phyloP scores from a whole-genome alignment of 2,888 invertebrate genomes.

The Dryomyza anilis region DNA sequence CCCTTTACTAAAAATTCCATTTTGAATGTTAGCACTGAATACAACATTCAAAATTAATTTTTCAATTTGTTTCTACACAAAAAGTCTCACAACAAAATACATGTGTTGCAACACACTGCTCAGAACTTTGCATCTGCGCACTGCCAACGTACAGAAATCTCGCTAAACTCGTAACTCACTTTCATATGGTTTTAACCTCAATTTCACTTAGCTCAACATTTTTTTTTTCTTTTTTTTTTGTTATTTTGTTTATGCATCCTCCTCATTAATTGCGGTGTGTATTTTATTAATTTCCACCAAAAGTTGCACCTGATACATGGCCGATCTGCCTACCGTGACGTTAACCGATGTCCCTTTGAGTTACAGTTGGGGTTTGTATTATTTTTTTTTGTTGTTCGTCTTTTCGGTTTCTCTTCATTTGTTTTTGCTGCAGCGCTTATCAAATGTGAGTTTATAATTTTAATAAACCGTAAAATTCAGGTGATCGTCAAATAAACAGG shows the following conservation, averaged over 20 bases:
- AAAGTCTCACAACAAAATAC: too few species aligned
- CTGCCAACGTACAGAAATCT: neutral
- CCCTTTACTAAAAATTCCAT: too few species aligned
- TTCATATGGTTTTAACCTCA: neutral
- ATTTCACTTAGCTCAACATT: neutral
- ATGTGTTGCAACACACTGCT: too few species aligned
- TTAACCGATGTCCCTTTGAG: neutral
- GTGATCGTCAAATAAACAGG: slow-evolving; percentile 40
- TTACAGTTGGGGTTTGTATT: too few species aligned
- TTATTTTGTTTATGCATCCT: too few species aligned
- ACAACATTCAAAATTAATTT: too few species aligned
- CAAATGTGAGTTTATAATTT: slow-evolving; percentile 29
- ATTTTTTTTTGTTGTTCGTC: neutral
- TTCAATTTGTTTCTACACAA: too few species aligned
- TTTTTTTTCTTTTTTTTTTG: slow-evolving; percentile 10
- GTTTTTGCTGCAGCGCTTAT: neutral
- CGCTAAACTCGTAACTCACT: neutral
- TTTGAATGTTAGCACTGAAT: too few species aligned
- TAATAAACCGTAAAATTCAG: slow-evolving; percentile 32
- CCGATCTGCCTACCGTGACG: neutral
- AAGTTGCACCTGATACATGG: slow-evolving; percentile 19
- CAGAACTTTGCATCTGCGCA: neutral
- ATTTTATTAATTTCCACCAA: slow-evolving; percentile 45
- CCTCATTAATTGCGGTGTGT: slow-evolving; percentile 42
- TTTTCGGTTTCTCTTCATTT: neutral